phyloP scores from a whole-genome alignment of 1,140 invertebrate species.

The Brachystomella parvula region DNA sequence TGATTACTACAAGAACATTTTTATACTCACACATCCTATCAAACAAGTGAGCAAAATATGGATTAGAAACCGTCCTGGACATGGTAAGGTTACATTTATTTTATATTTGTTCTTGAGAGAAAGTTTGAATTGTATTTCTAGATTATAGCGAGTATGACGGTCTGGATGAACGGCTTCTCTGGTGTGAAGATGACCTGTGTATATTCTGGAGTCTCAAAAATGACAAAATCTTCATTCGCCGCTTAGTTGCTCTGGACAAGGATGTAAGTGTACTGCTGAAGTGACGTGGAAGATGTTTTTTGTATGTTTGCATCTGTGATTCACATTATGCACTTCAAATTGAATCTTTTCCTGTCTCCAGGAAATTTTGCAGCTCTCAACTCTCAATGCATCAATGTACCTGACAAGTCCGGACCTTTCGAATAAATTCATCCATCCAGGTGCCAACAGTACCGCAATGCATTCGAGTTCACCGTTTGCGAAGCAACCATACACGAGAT shows the following conservation, averaged over 20 bases:
- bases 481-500: slow-evolving; percentile 11
- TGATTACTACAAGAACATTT: slow-evolving; percentile 22
- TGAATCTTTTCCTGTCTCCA: too few relatives aligned
- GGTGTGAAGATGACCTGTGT: slow-evolving; percentile 31
- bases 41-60: slow-evolving; percentile 37
- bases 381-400: slow-evolving; percentile 23
- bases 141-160: slow-evolving; percentile 28
- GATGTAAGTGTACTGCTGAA: neutral
- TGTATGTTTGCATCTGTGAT: neutral
- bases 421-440: neutral
- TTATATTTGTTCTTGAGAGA: neutral
- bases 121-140: slow-evolving; percentile 7
- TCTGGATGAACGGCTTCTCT: slow-evolving; percentile 22
- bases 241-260: slow-evolving; percentile 12
- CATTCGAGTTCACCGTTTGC: neutral
- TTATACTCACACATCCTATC: slow-evolving; percentile 32
- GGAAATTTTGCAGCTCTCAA: slow-evolving; percentile 14
- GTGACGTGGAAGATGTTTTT: neutral
- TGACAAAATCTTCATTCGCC: slow-evolving; percentile 27
- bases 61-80: slow-evolving; percentile 2
- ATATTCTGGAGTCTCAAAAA: slow-evolving; percentile 34
- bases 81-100: slow-evolving; percentile 8
- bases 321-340: too few relatives aligned
- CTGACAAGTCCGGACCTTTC: neutral
- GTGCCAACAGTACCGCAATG: neutral